phyloP scores from a whole-genome alignment of 2,113 vertebrate species.

The Crocuta crocuta region DNA sequence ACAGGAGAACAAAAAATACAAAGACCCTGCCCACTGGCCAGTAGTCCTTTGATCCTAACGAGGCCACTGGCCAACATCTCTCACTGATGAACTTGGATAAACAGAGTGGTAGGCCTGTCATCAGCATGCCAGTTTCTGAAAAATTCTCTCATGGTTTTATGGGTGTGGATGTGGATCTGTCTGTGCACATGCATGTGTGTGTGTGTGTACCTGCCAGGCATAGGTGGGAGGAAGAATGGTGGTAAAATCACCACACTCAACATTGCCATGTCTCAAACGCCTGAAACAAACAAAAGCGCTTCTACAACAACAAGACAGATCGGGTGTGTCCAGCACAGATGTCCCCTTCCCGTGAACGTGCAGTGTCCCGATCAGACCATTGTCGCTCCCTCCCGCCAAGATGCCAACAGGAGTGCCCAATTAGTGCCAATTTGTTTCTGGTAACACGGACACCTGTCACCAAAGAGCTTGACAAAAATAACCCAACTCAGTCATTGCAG shows the following conservation, averaged over 20 bases:
- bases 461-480: conserved; percentile 79
- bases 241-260: conserved; percentile 11
- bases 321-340: conserved; percentile 12
- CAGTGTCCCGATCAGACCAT: conserved; percentile 22
- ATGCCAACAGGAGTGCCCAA: conserved; percentile 69
- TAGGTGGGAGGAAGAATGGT: background rate
- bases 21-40: background rate
- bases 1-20: background rate
- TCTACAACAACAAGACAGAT: background rate
- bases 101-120: background rate
- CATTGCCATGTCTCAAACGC: background rate
- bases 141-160: background rate
- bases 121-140: background rate
- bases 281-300: background rate
- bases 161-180: background rate
- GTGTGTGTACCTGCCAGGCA: too few relatives aligned
- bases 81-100: background rate
- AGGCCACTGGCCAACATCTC: background rate
- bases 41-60: background rate
- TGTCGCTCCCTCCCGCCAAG: conserved; percentile 62
- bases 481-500: conserved; percentile 58
- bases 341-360: conserved; percentile 23
- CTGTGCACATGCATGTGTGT: too few relatives aligned
- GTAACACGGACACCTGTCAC: conserved; percentile 80
- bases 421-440: conserved; percentile 83